Percentiles rank a stretch among this genome's conserved stretches.
phyloP scores from a whole-genome alignment of 1,140 invertebrate species.

The Panonychus citri region DNA sequence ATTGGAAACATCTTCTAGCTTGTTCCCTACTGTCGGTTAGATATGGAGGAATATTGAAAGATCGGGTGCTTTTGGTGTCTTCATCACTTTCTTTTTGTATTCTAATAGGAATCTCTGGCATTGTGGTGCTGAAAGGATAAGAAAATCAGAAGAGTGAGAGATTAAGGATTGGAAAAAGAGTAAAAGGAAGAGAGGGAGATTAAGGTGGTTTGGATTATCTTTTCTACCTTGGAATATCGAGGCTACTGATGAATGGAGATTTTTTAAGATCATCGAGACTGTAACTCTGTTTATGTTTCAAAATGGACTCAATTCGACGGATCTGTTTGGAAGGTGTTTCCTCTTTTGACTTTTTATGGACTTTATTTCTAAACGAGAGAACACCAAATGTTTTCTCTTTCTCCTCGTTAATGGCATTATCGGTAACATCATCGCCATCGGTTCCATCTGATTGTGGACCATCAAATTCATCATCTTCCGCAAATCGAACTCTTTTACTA shows the following conservation, averaged over 20 bases:
- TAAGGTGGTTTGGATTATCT: background rate
- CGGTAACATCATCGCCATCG: background rate
- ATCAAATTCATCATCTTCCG: background rate
- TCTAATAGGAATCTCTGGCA: background rate
- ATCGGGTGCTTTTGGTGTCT: background rate
- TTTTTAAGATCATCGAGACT: background rate
- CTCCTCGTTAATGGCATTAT: background rate
- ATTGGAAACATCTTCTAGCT: background rate
- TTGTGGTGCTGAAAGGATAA: background rate
- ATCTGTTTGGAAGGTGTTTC: background rate
- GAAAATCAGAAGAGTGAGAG: background rate
- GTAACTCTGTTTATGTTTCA: background rate
- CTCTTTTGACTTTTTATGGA: background rate
- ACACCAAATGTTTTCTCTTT: background rate
- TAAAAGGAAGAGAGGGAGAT: background rate
- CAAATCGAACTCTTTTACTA: background rate
- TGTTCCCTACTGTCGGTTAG: constrained; percentile 2
- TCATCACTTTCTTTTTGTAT: background rate
- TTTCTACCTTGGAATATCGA: background rate
- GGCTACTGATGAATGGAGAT: background rate
- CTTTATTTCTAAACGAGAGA: background rate
- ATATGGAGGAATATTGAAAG: background rate
- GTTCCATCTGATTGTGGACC: background rate
- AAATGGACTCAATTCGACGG: background rate
- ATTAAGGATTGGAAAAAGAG: background rate